Conservation (phyloP, 2,113 vertebrate genomes). For the Strigops habroptila region DNA sequence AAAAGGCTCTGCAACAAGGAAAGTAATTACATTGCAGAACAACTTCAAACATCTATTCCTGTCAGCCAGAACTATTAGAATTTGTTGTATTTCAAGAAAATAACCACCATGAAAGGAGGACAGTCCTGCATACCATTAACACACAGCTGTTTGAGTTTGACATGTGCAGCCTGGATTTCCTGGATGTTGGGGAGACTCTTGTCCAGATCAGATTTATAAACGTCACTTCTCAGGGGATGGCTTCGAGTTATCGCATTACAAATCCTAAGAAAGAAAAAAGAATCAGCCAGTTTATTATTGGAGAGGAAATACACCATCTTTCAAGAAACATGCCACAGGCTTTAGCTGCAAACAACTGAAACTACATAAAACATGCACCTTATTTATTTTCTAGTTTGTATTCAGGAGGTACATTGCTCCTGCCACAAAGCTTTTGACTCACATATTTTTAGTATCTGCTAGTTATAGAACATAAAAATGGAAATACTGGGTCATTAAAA, state of each 20-base stretch:
- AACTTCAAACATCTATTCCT: not conserved
- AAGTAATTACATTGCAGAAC: not conserved
- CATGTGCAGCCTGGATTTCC: constrained; percentile 87
- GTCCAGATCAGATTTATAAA: constrained; percentile 87
- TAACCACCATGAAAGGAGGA: not conserved
- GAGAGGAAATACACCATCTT: not conserved
- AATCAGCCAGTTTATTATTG: not conserved
- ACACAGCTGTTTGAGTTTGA: constrained; percentile 88
- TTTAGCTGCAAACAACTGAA: not conserved
- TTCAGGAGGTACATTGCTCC: not conserved
- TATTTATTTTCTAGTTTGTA: not conserved
- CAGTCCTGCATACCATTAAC: constrained; percentile 82
- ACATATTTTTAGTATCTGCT: not conserved
- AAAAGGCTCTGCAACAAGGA: constrained; percentile 80
- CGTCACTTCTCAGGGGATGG: constrained; percentile 88
- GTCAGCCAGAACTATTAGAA: not conserved
- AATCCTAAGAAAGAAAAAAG: constrained; percentile 73
- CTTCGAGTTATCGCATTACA: constrained; percentile 90
- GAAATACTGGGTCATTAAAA: not conserved
- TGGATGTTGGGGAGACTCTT: constrained; percentile 87
- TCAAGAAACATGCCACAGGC: not conserved
- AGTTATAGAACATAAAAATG: not conserved
- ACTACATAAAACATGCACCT: not conserved
- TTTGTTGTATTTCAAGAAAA: not conserved
- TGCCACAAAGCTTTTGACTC: not conserved